Evolutionary conservation across 2,888 invertebrate genomes (phyloP), one percentile per base, ranked within the genome.

Genomic region (Drosophila nr. perissopoda): DNA sequence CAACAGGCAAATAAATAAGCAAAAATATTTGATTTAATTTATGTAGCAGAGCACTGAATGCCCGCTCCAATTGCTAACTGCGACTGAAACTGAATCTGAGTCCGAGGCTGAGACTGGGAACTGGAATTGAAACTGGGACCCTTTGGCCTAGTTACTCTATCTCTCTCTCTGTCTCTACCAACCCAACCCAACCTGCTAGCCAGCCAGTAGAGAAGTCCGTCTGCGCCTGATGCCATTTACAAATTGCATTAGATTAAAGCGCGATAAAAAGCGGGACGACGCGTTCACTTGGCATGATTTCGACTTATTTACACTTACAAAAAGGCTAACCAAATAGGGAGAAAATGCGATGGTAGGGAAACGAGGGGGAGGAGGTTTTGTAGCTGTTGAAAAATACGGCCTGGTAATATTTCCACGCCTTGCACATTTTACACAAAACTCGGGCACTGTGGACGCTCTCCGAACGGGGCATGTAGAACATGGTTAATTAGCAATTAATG

Each of bases 401-500:
- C 62, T 59, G 80, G 76, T 72, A 76, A 84, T 85, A 85, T 81
- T 87, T 87, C 81, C 87, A 85, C 79, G 83, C 76, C 87, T 83
- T 85, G 85, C 85, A 84, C 85, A 87, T 82, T 83, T 83, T 81
- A 81, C 73, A 81, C 69, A 83, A 77, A 78, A 68, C 75, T 72
- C 63, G 48, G 54, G 36, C 54, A 29, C 67, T 42, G 61, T 53
- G 52, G 64, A 58, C 45, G 38, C 71, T 45, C 61, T 54, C 58
- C 51, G 61, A 66, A 49, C 48, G 54, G 73, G 73, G 52, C 90
- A 87, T 91, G 91, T 90, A 89, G 89, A 90, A 91, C 91, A 91
- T 83, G 89, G 91, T 91, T 91, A 91, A 91, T 91, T 91, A 91
- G 91, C 91, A 91, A 91, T 91, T 91, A 91, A 91, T 91, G 91